Evolutionary conservation across 1,140 invertebrate species (phyloP).

Genomic region (Dufourea novaeangliae): DNA sequence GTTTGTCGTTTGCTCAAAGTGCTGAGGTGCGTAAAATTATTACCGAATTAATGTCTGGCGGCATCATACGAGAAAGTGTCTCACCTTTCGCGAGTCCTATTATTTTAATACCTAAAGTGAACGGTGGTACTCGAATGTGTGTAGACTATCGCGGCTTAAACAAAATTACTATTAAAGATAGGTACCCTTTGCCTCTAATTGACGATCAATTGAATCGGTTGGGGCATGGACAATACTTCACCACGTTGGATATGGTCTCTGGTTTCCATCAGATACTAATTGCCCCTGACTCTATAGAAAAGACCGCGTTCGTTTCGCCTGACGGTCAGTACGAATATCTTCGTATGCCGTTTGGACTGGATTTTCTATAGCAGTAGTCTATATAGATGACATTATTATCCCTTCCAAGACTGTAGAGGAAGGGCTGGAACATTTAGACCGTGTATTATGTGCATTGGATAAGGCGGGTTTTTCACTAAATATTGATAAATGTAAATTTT

Average conservation of each 20-base stretch:
- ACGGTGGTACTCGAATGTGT: neutral
- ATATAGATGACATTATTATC: conserved; percentile 23
- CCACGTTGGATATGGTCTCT: conserved; percentile 77
- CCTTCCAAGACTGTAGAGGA: neutral
- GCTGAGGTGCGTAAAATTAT: neutral
- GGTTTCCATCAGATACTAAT: conserved; percentile 77
- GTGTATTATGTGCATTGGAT: neutral
- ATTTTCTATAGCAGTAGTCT: neutral
- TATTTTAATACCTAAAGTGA: neutral
- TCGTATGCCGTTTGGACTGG: neutral
- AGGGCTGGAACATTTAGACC: neutral
- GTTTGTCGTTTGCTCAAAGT: neutral
- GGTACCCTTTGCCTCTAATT: conserved; percentile 80
- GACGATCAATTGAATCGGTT: conserved; percentile 75
- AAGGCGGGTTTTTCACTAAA: conserved; percentile 1
- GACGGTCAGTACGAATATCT: neutral
- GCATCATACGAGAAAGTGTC: neutral
- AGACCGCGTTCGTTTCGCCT: neutral
- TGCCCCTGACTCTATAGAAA: neutral
- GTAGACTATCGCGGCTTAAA: conserved; percentile 66
- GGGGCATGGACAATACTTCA: conserved; percentile 54
- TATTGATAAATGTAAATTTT: too few species aligned
- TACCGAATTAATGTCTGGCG: neutral
- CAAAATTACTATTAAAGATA: conserved; percentile 58
- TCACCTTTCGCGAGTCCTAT: neutral